Base-by-base conservation (phyloP, 2,113 vertebrate genomes). In the Budorcas taxicolor region DNA sequence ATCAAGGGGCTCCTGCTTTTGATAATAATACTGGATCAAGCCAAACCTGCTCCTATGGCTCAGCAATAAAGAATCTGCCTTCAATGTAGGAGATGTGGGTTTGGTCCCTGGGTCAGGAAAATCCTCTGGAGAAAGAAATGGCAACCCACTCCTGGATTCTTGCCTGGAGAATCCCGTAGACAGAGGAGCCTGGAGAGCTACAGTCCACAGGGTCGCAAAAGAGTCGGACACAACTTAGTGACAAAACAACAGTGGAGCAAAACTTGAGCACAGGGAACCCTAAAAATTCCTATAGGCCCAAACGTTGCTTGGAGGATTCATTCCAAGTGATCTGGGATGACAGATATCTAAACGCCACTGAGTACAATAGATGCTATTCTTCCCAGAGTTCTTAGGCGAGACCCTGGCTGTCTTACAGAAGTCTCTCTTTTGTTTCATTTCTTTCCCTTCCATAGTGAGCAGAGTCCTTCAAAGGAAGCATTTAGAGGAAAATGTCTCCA, bases 401-500 rank as follows among this genome's bases (percentile, higher is more conserved):
- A 89, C 23, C 60, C 53, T 40, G 67, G 43, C 89, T 58, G 12
- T 80, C 60, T 50, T 45, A 74, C 19, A 71, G 97, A 94, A 85
- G 91, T 78, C 81, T 36, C 87, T 67, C 43, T 95, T 96, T 82
- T 87, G 84, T 97, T 94, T 92, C 21, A 0, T 71, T n/a, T 57
- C 58, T 96, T 71, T 81, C 80, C 87, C 86, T 96, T 78, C 40
- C 78, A 50, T 58, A 36, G 90, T 74, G 67, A 97, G 81, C 67
- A 81, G 86, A 50, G 52, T 97, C 86, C 90, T 97, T 98, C 97
- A 98, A 96, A 98, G 98, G 89, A 97, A 98, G 98, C 97, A 91
- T 82, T 93, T 91, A 94, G 92, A 96, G 62, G 16, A 94, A 95
- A 98, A 43, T 4, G 81, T 97, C 90, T 92, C 91, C 19, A 62